Evolutionary conservation across 2,113 vertebrate genomes (phyloP).

Genomic region (Eptatretus burgeri): DNA sequence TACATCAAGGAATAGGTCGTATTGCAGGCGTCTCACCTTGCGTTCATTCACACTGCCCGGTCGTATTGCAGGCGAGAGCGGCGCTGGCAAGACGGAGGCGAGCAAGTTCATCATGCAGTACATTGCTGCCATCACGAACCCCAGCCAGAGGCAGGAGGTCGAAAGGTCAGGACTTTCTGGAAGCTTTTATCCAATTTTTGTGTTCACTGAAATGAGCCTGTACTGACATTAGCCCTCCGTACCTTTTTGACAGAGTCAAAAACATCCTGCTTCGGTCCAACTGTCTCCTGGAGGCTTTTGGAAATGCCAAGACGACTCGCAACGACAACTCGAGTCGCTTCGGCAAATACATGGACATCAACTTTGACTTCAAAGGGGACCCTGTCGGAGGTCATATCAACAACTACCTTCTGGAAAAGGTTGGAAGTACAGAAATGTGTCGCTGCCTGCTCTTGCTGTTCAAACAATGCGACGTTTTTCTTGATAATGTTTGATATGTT

Average conservation of each 20-base stretch:
- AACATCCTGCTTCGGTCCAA: slow-evolving; percentile 62
- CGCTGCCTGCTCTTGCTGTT: too few relatives aligned
- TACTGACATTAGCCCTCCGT: neutral
- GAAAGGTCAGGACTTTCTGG: slow-evolving; percentile 34
- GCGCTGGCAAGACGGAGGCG: slow-evolving; percentile 65
- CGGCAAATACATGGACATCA: slow-evolving; percentile 92
- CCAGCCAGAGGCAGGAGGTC: slow-evolving; percentile 39
- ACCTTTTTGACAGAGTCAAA: slow-evolving; percentile 29
- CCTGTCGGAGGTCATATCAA: slow-evolving; percentile 64
- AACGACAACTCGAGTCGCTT: slow-evolving; percentile 89
- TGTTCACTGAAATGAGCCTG: neutral
- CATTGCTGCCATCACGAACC: slow-evolving; percentile 65
- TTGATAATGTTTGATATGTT: too few relatives aligned
- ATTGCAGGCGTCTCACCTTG: too few relatives aligned
- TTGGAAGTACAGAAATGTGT: slow-evolving; percentile 10
- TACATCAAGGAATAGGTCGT: too few relatives aligned
- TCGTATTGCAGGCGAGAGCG: slow-evolving; percentile 37
- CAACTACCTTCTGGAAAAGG: slow-evolving; percentile 86
- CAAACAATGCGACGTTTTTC: too few relatives aligned
- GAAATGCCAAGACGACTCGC: slow-evolving; percentile 70
- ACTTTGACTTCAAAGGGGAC: slow-evolving; percentile 80
- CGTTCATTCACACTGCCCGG: neutral
- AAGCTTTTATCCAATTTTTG: neutral
- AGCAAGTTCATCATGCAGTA: slow-evolving; percentile 89
- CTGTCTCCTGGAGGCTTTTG: slow-evolving; percentile 65